These are phyloP conservation scores for Melanotaenia trifasciata DNA, from an alignment of 2,797 vertebrate species.

Conservation along the genomic window DNA sequence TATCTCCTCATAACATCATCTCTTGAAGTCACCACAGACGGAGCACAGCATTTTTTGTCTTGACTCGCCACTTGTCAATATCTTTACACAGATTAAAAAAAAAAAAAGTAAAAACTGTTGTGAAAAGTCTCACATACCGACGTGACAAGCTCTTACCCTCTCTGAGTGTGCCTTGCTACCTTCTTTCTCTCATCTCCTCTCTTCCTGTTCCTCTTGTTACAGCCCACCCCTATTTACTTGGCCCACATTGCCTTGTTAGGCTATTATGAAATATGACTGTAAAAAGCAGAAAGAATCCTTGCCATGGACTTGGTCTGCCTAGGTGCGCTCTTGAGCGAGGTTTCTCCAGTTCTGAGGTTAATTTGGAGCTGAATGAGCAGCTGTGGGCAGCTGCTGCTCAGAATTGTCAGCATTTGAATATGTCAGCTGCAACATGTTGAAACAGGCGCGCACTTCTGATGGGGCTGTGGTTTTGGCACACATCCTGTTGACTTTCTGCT, in stretches of 20 bases:
- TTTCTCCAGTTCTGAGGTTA: constrained; percentile 11
- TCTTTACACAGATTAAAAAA: constrained; percentile 33
- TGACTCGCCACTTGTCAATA: constrained; percentile 8
- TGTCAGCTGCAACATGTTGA: constrained; percentile 77
- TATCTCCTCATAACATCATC: constrained; percentile 67
- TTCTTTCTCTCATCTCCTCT: constrained; percentile 68
- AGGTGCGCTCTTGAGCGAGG: not conserved
- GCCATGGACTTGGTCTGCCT: not conserved
- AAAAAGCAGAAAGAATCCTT: constrained; percentile 17
- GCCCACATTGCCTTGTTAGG: constrained; percentile 56
- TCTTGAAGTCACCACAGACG: constrained; percentile 45
- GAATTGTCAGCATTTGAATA: constrained; percentile 49
- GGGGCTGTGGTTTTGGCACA: constrained; percentile 82
- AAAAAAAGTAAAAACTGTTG: not conserved
- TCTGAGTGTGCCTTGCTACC: constrained; percentile 53
- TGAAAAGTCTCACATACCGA: constrained; percentile 54
- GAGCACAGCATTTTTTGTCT: constrained; percentile 61
- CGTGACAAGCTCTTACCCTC: constrained; percentile 49
- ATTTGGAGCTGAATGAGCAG: constrained; percentile 8
- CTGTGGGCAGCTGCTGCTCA: constrained; percentile 25
- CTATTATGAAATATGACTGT: constrained; percentile 32
- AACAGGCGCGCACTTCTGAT: constrained; percentile 77
- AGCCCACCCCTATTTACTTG: constrained; percentile 76
- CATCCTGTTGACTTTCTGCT: constrained; percentile 86
- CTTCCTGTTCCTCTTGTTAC: constrained; percentile 86